Base-by-base conservation (phyloP, 2,797 vertebrate species). In the Menidia menidia region DNA sequence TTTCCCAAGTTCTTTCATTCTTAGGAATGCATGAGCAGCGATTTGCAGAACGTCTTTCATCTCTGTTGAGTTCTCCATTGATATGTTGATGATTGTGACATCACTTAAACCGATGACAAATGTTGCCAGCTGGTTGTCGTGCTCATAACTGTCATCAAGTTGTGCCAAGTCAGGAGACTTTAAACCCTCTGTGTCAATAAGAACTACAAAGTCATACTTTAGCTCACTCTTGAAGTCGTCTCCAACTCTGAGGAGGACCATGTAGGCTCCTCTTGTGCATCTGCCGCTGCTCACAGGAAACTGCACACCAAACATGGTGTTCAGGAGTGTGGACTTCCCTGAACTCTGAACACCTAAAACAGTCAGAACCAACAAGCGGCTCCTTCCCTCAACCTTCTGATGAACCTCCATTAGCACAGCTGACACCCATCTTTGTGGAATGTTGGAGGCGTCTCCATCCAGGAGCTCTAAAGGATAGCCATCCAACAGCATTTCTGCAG, bases 391-490 rank as follows among this genome's bases (percentile, higher is more conserved):
- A 31, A 92, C 64, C 78, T 91, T 72, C 85, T 78, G 63, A 91
- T 93, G 79, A 31, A 96, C 84, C 60, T 92, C 70, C 41, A 35
- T 72, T 9, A 95, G 88, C 43, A 95, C 90, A 48, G 92, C 92
- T 0, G 75, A 93, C 64, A 95, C 83, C 93, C 94, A 95, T 62
- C 59, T 89, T 19, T 95, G 58, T n/a, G 95, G 93, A 30, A 95
- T 91, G 66, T 95, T 95, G 45, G 93, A 93, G 0, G 94, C 92
- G 70, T 94, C 92, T 73, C 95, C 95, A 39, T 96, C 95, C 0
- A 95, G 75, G 25, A 96, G 90, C 78, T 96, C 95, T 69, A 96
- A 39, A 0, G 95, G 95, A 51, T 93, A 93, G 5, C 94, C 95
- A 67, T 88, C 82, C 32, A 95, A 72, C 71, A 95, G 72, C 56